Percentiles rank a stretch among this genome's conserved stretches.
Conservation (phyloP, 2,113 vertebrate species). For the Pitta sordida region DNA sequence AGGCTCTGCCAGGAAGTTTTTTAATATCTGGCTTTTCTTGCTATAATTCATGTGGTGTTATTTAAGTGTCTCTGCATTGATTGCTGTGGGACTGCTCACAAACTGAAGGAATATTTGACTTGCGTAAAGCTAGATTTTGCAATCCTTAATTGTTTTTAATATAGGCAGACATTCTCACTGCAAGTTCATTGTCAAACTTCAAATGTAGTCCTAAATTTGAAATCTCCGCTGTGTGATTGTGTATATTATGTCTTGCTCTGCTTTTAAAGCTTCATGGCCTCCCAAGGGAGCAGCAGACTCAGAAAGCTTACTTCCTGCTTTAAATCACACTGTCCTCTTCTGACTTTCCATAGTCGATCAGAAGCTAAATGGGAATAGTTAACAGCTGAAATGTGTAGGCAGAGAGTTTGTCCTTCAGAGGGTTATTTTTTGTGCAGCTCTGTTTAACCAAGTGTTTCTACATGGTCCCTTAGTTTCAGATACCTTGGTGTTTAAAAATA, state of each 20-base stretch:
- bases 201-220: neutral
- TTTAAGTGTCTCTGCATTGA: constrained; percentile 14
- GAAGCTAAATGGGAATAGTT: neutral
- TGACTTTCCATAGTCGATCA: neutral
- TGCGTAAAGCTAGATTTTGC: constrained; percentile 24
- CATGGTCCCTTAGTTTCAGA: neutral
- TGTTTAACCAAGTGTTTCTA: neutral
- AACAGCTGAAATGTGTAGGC: neutral
- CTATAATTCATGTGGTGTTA: neutral
- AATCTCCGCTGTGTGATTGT: neutral
- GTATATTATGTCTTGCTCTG: neutral
- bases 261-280: neutral
- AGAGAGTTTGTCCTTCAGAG: neutral
- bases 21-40: neutral
- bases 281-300: neutral
- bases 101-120: constrained; percentile 29
- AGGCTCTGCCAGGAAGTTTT: neutral
- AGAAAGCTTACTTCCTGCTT: neutral
- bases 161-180: neutral
- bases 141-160: constrained; percentile 53
- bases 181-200: neutral
- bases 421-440: neutral
- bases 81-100: constrained; percentile 39
- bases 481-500: neutral
- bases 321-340: neutral